Evolutionary conservation across 2,888 invertebrate species (phyloP).

Genomic region (Molanna angustata): DNA sequence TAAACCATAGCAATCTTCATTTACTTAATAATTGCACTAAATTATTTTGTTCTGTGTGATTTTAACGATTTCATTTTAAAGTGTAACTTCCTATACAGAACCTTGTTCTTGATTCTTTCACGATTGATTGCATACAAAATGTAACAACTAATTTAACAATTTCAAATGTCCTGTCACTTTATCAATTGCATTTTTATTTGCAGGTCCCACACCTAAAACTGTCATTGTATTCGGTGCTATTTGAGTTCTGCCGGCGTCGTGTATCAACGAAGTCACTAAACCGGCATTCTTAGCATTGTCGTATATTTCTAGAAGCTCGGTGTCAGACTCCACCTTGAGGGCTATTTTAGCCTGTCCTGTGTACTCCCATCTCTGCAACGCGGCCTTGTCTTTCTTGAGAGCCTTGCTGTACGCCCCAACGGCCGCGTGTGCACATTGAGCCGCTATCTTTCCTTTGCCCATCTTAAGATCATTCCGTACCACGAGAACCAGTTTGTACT

Average conservation of each 20-base stretch:
- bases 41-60: too few relatives aligned
- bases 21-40: too few relatives aligned
- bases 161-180: conserved; percentile 85
- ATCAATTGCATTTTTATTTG: conserved; percentile 71
- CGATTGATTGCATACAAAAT: too few relatives aligned
- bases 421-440: conserved; percentile 94
- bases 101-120: too few relatives aligned
- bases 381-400: conserved; percentile 57
- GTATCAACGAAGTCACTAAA: conserved; percentile 70
- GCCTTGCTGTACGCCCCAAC: conserved; percentile 80
- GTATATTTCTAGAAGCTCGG: conserved; percentile 66
- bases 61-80: too few relatives aligned
- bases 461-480: conserved; percentile 89
- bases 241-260: conserved; percentile 93
- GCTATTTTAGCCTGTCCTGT: conserved; percentile 87
- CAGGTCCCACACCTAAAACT: conserved; percentile 92
- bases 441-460: conserved; percentile 93
- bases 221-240: conserved; percentile 85
- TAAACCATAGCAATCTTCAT: too few relatives aligned
- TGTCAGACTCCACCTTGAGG: conserved; percentile 75
- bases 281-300: conserved; percentile 67
- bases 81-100: too few relatives aligned
- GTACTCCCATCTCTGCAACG: conserved; percentile 57
- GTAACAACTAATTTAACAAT: conserved; percentile 56
- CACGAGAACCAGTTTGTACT: conserved; percentile 81